phyloP scores from a whole-genome alignment of 2,888 invertebrate species.

The Chirona hameri region DNA sequence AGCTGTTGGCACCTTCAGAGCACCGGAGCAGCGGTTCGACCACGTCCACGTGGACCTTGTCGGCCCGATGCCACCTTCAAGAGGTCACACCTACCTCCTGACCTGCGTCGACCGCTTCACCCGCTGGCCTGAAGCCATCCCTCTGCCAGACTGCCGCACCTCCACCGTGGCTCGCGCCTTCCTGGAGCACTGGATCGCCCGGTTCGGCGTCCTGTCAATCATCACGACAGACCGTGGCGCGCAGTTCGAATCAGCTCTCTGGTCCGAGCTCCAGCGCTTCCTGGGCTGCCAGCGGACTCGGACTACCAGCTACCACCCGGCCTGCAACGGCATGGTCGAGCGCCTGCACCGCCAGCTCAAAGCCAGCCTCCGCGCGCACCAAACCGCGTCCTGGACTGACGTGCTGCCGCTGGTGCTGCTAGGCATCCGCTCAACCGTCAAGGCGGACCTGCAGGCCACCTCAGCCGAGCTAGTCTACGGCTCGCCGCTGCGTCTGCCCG shows the following conservation, averaged over 20 bases:
- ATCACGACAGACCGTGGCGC: neutral
- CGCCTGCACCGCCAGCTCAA: neutral
- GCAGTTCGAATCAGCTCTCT: too few species aligned
- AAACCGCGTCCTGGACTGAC: too few species aligned
- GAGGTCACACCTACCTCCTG: conserved; percentile 39
- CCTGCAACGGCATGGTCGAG: neutral
- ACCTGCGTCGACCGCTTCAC: conserved; percentile 43
- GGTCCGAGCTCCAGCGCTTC: too few species aligned
- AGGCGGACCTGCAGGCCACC: too few species aligned
- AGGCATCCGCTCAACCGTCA: too few species aligned
- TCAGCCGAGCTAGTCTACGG: too few species aligned
- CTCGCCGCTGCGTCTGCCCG: too few species aligned
- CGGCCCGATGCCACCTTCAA: conserved; percentile 45
- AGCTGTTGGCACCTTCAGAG: conserved; percentile 37
- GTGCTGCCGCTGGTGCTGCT: too few species aligned
- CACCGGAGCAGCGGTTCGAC: conserved; percentile 43
- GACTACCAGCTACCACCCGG: too few species aligned
- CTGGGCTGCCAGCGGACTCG: too few species aligned
- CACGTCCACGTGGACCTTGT: conserved; percentile 50
- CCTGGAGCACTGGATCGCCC: conserved; percentile 31
- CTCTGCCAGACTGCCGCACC: neutral
- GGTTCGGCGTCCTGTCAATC: conserved; percentile 3
- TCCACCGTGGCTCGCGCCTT: conserved; percentile 33
- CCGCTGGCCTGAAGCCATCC: conserved; percentile 33
- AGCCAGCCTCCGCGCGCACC: neutral